Evolutionary conservation across 2,113 vertebrate genomes (phyloP), one percentile per base, ranked within the genome.

Genomic region (Apteryx owenii): DNA sequence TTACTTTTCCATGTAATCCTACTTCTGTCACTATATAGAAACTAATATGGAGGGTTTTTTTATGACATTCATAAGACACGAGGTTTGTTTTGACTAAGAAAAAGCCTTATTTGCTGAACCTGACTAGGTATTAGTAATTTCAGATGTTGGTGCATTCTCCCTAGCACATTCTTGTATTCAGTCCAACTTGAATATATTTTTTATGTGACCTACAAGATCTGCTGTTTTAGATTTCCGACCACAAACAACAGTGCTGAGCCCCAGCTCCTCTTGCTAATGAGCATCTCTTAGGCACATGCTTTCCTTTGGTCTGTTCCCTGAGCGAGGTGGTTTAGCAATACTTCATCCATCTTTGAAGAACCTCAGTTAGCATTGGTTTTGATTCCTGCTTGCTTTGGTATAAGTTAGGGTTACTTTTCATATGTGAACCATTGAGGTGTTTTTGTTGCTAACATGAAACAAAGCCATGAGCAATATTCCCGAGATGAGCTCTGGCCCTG

Each of bases 1-100:
- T 68, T 51, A 76, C 21, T 82, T 93, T 89, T 78, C 44, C 61
- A 33, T 65, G 56, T 87, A 94, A 92, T 89, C 58, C 60, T 95
- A 38, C 87, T 91, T 86, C 51, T 93, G 60, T 46, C 0, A 0
- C 54, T 88, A 10, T 53, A 48, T 9, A 0, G 7, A 88, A 93
- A 62, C 60, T 73, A 81, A 60, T n/a, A 20, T 9, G 81, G 38
- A 80, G 38, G 22, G 29, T 36, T 87, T 90, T 90, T 29, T 70
- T 62, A 44, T 5, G 33, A 40, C 13, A 19, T 60, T 87, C 81
- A 69, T 38, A 88, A 83, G 60, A 64, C 26, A 25, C 12, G 38
- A 65, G 53, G 53, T 90, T 72, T 77, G 54, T 76, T 92, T 92
- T 36, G 53, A 56, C 73, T 88, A 76, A 92, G 61, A 79, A 90